phyloP scores from a whole-genome alignment of 2,888 invertebrate genomes.

The Drosophila nigricruria region DNA sequence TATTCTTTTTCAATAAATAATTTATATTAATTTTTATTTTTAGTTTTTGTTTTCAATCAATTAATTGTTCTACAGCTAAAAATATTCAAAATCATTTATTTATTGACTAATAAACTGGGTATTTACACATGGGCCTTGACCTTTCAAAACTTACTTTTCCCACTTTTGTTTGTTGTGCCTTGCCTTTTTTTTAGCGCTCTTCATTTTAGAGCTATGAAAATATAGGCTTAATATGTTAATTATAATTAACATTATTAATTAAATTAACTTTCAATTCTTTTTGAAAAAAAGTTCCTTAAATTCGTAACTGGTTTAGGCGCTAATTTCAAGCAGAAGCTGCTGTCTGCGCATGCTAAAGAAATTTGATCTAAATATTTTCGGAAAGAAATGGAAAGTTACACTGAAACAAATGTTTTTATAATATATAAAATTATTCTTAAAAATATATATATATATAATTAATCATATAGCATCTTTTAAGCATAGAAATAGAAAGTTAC shows the following conservation, averaged over 20 bases:
- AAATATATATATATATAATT: no score
- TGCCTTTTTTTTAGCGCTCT: background rate
- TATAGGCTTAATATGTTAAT: background rate
- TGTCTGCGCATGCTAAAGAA: background rate
- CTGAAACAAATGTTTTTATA: background rate
- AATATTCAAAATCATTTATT: no score
- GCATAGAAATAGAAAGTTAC: background rate
- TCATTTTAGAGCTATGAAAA: background rate
- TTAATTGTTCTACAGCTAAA: no score
- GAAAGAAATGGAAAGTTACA: slow-evolving; percentile 20
- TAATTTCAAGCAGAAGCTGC: background rate
- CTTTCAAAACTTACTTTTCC: background rate
- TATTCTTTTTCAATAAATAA: no score
- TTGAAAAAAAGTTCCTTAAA: background rate
- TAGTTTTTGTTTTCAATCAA: no score
- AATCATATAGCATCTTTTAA: no score
- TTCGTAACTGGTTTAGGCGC: slow-evolving; percentile 9
- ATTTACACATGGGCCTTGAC: background rate
- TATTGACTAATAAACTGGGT: background rate
- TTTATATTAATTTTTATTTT: no score
- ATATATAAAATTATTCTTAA: no score
- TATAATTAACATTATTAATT: background rate
- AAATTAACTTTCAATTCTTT: slow-evolving; percentile 2
- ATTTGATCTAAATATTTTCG: background rate
- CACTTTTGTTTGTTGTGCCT: background rate